Evolutionary conservation across 2,888 invertebrate genomes (phyloP).

Genomic region (Hydrotaea cyrtoneurina): DNA sequence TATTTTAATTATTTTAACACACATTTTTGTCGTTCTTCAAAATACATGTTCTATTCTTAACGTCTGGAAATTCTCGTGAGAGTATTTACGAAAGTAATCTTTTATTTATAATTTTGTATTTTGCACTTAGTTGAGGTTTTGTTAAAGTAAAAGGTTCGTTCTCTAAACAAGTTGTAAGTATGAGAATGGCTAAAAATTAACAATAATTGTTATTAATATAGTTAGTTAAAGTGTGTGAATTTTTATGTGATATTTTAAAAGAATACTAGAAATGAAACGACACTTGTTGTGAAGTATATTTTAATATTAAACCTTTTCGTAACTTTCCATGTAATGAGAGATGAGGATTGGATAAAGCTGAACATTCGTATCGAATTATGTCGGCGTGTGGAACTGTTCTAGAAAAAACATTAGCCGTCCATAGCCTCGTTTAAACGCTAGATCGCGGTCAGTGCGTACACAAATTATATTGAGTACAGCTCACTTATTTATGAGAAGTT

Average conservation of each 20-base stretch:
- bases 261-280: not conserved
- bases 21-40: not conserved
- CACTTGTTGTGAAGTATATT: not conserved
- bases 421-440: too few species aligned
- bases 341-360: too few species aligned
- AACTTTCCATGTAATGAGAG: too few species aligned
- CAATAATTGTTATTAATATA: slow-evolving; percentile 6
- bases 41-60: slow-evolving; percentile 17
- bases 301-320: too few species aligned
- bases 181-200: slow-evolving; percentile 10
- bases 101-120: slow-evolving; percentile 33
- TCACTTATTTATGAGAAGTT: too few species aligned
- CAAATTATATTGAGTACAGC: too few species aligned
- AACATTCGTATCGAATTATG: too few species aligned
- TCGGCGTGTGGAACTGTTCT: too few species aligned
- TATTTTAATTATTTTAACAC: slow-evolving; percentile 20
- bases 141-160: not conserved
- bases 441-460: too few species aligned
- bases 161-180: slow-evolving; percentile 7
- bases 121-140: slow-evolving; percentile 25
- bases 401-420: too few species aligned
- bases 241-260: not conserved
- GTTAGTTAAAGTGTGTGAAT: not conserved
- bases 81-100: not conserved
- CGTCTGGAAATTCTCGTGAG: slow-evolving; percentile 39